A percentile compares a stretch with the other conserved stretches of the same genome.
These are phyloP conservation scores for Perognathus longimembris DNA, from an alignment of 2,113 vertebrate species.

Conservation along the genomic window DNA sequence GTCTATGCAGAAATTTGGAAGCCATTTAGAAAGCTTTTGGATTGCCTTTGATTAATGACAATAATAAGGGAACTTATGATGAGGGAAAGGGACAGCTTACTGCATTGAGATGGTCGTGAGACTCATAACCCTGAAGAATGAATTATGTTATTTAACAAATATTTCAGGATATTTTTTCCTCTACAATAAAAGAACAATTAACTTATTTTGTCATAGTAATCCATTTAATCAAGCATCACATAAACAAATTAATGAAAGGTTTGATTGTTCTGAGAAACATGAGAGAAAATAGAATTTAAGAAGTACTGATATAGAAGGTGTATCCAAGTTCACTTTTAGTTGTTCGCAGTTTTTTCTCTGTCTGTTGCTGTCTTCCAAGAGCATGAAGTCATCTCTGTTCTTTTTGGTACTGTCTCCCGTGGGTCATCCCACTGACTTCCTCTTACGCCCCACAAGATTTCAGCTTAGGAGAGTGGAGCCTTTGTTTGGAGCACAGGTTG, in stretches of 20 bases:
- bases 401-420: slow-evolving; percentile 39
- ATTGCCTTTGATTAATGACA: slow-evolving; percentile 22
- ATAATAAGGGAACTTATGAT: slow-evolving; percentile 5
- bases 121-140: neutral
- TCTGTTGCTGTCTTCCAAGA: neutral
- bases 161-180: slow-evolving; percentile 66
- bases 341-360: neutral
- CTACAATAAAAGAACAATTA: slow-evolving; percentile 72
- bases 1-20: slow-evolving; percentile 67
- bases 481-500: slow-evolving; percentile 38
- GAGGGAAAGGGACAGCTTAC: neutral
- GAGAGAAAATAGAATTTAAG: slow-evolving; percentile 11
- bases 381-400: slow-evolving; percentile 34
- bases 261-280: neutral
- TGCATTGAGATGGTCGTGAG: neutral
- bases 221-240: neutral
- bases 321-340: slow-evolving; percentile 16
- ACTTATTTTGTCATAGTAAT: slow-evolving; percentile 41
- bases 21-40: slow-evolving; percentile 50
- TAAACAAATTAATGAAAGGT: slow-evolving; percentile 7
- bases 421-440: slow-evolving; percentile 42
- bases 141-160: slow-evolving; percentile 70
- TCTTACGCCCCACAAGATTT: slow-evolving; percentile 14
- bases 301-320: neutral
- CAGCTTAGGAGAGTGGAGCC: neutral